Conservation (phyloP, 2,888 invertebrate genomes). For the Parnassius glacialis region DNA sequence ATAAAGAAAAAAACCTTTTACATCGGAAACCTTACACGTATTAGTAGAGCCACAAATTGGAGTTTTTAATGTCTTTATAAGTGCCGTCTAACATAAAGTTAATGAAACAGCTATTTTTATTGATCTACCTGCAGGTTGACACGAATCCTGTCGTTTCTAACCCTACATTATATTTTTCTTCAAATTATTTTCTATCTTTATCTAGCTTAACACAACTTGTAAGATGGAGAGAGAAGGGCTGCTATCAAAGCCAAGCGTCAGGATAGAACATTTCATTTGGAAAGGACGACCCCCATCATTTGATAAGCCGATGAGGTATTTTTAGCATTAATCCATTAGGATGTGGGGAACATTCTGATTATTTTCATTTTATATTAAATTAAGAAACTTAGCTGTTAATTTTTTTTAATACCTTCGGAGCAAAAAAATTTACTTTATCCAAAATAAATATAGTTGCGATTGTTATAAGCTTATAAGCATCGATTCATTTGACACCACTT, state of each 20-base stretch:
- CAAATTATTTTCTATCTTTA: slow-evolving; percentile 59
- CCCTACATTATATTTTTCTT: slow-evolving; percentile 74
- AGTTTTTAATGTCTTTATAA: slow-evolving; percentile 79
- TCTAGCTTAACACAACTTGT: slow-evolving; percentile 32
- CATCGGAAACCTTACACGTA: slow-evolving; percentile 40
- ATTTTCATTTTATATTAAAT: slow-evolving; percentile 1
- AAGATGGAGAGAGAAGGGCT: slow-evolving; percentile 43
- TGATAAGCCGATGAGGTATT: slow-evolving; percentile 73
- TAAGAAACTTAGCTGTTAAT: neutral
- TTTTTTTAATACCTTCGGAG: no score
- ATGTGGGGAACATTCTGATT: slow-evolving; percentile 54
- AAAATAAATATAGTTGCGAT: no score
- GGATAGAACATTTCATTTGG: slow-evolving; percentile 71
- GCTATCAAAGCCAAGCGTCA: slow-evolving; percentile 56
- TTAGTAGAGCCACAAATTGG: slow-evolving; percentile 50
- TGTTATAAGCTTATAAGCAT: no score
- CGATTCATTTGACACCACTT: no score
- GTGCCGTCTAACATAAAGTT: slow-evolving; percentile 70
- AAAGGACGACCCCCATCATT: slow-evolving; percentile 71
- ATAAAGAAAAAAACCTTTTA: slow-evolving; percentile 37
- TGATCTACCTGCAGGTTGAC: slow-evolving; percentile 77
- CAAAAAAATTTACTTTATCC: no score
- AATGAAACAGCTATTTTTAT: slow-evolving; percentile 76
- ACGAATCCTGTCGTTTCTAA: slow-evolving; percentile 64
- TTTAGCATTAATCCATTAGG: slow-evolving; percentile 71